Base-by-base conservation (phyloP, 2,888 invertebrate genomes). In the Aplocera efformata region DNA sequence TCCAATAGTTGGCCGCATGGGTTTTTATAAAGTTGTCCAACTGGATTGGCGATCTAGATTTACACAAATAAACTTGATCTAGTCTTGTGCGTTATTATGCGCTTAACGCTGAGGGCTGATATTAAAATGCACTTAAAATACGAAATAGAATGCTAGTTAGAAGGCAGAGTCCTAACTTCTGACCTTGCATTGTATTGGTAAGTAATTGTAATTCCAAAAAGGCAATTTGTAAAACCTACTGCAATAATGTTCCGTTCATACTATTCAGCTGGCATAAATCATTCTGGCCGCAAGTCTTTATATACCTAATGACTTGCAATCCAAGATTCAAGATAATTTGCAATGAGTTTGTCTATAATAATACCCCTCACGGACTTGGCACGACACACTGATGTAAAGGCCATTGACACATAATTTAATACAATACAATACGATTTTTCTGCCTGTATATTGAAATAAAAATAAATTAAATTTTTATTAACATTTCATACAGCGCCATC, bases 1-100 rank as follows among this genome's bases (percentile, higher is more conserved):
- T 71, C 72, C 67, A 67, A 65, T 63, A 60, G 53, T 51, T 50
- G 50, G 38, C 48, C 42, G 41, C 48, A 36, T 47, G 39, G 41
- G 52, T 47, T 51, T 53, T 56, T 55, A 56, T 42, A 44, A 47
- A 55, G 56, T 42, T 10, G 55, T 34, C 34, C 8, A 20, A 63
- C 58, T 50, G 53, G 58, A 60, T 52, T 52, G 34, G 48, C 52
- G 50, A 54, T 62, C 64, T 53, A 56, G 62, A 63, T 67, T 51
- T 63, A 67, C 63, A 62, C 66, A 71, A 72, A 69, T 71, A 71
- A 67, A 67, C 69, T 59, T 54, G 67, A 67, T 63, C 62, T 54
- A 60, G 63, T 54, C 59, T 58, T 56, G 50, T 48, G 49, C 57
- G 39, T 44, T 48, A 47, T 48, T 52, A 52, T 39, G 43, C 40